Percentiles rank a stretch among this genome's conserved stretches.
Evolutionary conservation across 2,888 invertebrate species (phyloP).

Genomic region (Drosophila kanekoi): DNA sequence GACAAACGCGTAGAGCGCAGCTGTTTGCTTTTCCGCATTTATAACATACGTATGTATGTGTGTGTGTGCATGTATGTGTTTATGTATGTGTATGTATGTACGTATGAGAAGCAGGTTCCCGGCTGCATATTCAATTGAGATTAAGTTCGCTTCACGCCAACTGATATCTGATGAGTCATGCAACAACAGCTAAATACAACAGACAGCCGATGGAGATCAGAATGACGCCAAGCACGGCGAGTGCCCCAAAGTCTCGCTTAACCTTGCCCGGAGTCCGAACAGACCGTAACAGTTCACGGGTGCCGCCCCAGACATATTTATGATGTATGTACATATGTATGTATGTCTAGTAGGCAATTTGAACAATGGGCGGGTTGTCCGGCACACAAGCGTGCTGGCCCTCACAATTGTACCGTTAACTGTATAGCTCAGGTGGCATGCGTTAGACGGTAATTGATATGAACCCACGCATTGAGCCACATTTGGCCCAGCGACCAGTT

Average conservation of each 20-base stretch:
- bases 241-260: conserved; percentile 26
- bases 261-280: conserved; percentile 19
- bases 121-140: conserved; percentile 45
- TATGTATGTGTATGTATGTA: not conserved
- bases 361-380: conserved; percentile 24
- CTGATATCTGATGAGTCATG: conserved; percentile 35
- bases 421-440: conserved; percentile 25
- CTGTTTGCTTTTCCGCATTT: conserved; percentile 67
- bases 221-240: conserved; percentile 11
- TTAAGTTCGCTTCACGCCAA: conserved; percentile 25
- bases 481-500: conserved; percentile 10
- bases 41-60: not conserved
- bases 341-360: conserved; percentile 26
- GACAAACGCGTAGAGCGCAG: conserved; percentile 30
- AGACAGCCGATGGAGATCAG: conserved; percentile 3
- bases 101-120: conserved; percentile 22
- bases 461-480: conserved; percentile 30
- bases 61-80: not conserved
- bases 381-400: conserved; percentile 43
- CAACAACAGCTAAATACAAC: not conserved
- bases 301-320: not conserved
- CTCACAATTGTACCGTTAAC: conserved; percentile 6
- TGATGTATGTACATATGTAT: not conserved
- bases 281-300: not conserved
- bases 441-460: conserved; percentile 31